These are phyloP conservation scores for Gymnopithys bicolor DNA, from an alignment of 2,797 vertebrate species.

Conservation along the genomic window DNA sequence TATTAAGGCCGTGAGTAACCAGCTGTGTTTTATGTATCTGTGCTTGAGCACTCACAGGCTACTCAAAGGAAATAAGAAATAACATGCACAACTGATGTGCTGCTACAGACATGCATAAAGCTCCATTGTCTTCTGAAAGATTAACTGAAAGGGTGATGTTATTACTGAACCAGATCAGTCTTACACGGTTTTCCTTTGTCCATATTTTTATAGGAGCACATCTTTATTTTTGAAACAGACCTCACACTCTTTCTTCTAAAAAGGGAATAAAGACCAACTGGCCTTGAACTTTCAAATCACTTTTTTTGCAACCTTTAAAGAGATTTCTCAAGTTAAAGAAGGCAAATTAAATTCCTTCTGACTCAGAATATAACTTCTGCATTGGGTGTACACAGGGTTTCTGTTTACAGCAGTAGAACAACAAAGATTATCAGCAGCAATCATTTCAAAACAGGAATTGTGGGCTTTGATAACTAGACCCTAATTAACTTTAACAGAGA, in stretches of 20 bases:
- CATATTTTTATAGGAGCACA: not conserved
- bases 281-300: not conserved
- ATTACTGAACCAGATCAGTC: not conserved
- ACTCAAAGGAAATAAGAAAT: not conserved
- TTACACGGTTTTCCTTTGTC: not conserved
- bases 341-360: not conserved
- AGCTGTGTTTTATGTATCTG: conserved; percentile 23
- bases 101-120: not conserved
- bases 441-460: not conserved
- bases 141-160: not conserved
- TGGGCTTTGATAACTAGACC: not conserved
- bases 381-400: not conserved
- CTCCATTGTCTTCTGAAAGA: not conserved
- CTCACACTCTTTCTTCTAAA: not conserved
- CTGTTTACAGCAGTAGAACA: not conserved
- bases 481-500: not conserved
- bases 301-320: not conserved
- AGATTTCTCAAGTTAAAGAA: not conserved
- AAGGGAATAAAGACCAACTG: not conserved
- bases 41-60: not conserved
- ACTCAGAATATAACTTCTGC: not conserved
- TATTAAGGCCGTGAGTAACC: not conserved
- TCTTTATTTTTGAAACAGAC: not conserved
- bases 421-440: not conserved
- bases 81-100: not conserved